Evolutionary conservation across 2,113 vertebrate species (phyloP).

Genomic region (Siphamia tubifer): DNA sequence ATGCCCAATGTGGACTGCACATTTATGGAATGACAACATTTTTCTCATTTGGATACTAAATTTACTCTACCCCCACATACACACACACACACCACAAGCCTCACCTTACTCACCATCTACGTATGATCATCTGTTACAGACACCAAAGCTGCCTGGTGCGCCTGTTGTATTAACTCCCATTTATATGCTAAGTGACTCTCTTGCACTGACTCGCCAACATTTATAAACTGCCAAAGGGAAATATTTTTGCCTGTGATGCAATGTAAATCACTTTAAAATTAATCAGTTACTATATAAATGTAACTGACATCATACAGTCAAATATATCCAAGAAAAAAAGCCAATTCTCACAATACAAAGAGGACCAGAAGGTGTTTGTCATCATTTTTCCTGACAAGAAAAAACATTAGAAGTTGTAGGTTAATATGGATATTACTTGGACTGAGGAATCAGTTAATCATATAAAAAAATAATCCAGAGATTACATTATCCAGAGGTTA

Average conservation of each 20-base stretch:
- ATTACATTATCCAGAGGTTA: too few species aligned
- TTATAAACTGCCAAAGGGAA: not conserved
- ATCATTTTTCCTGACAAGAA: too few species aligned
- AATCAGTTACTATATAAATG: not conserved
- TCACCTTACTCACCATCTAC: not conserved
- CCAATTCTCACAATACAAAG: too few species aligned
- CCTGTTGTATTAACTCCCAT: not conserved
- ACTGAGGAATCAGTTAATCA: too few species aligned
- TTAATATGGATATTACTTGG: too few species aligned
- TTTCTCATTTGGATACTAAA: not conserved
- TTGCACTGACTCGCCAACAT: not conserved
- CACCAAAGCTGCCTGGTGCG: not conserved
- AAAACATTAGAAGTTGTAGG: too few species aligned
- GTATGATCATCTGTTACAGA: too few species aligned
- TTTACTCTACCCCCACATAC: too few species aligned
- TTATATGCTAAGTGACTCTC: not conserved
- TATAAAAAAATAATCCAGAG: too few species aligned
- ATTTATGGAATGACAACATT: slow-evolving; percentile 11
- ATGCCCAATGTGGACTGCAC: not conserved
- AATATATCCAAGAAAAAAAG: too few species aligned
- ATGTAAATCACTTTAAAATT: not conserved
- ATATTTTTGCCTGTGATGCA: not conserved
- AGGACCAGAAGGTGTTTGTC: too few species aligned
- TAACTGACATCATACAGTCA: not conserved
- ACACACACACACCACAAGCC: too few species aligned